These are phyloP conservation scores for Burhinus bistriatus DNA, from an alignment of 2,113 vertebrate genomes.

Conservation along the genomic window DNA sequence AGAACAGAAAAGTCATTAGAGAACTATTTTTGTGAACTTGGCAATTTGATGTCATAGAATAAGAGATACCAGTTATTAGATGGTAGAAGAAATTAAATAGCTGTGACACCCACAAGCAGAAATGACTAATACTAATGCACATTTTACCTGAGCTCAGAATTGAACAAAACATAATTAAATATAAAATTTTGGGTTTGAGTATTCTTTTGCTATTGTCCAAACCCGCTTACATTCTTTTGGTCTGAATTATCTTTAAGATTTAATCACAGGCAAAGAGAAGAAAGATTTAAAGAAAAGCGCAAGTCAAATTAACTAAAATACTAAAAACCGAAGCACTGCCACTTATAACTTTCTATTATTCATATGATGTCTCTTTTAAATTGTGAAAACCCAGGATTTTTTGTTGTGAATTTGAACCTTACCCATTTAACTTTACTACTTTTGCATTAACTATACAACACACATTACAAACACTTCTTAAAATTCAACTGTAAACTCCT, in stretches of 20 bases:
- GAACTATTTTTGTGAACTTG: background rate
- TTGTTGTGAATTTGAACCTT: background rate
- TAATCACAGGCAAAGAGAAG: background rate
- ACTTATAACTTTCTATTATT: background rate
- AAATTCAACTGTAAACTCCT: background rate
- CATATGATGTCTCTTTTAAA: background rate
- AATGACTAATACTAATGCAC: background rate
- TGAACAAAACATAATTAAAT: background rate
- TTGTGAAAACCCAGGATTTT: background rate
- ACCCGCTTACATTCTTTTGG: background rate
- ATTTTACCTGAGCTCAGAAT: background rate
- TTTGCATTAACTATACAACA: background rate
- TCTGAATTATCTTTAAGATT: background rate
- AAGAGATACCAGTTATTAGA: background rate
- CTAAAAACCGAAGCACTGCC: background rate
- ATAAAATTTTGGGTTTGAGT: background rate
- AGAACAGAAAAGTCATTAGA: background rate
- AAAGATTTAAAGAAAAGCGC: background rate
- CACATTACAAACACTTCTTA: background rate
- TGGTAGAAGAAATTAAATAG: background rate
- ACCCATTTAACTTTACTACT: background rate
- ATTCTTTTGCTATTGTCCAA: background rate
- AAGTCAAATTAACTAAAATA: background rate
- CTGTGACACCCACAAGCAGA: background rate
- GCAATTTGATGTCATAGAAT: background rate